phyloP scores from a whole-genome alignment of 2,113 vertebrate genomes.

The Mormyrus iriodes region DNA sequence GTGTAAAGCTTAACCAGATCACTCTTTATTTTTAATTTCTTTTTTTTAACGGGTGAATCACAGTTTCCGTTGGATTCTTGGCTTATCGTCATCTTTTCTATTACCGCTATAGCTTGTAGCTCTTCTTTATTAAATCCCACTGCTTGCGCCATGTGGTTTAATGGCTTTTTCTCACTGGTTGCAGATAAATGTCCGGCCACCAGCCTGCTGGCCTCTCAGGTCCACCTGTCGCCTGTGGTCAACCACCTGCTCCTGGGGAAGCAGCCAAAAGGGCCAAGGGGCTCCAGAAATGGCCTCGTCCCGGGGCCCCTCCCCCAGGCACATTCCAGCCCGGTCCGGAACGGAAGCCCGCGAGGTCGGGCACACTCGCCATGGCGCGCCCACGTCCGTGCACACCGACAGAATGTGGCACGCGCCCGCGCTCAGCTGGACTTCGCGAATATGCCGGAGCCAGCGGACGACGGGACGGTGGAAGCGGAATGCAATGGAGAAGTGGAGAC shows the following conservation, averaged over 20 bases:
- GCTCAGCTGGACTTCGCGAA: slow-evolving; percentile 75
- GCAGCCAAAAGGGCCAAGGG: slow-evolving; percentile 61
- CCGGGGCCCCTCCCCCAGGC: slow-evolving; percentile 55
- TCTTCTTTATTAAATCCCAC: background rate
- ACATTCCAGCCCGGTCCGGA: slow-evolving; percentile 34
- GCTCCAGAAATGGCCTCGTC: slow-evolving; percentile 61
- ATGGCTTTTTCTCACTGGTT: slow-evolving; percentile 39
- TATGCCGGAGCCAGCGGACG: slow-evolving; percentile 56
- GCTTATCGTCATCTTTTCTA: background rate
- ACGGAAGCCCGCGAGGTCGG: slow-evolving; percentile 59
- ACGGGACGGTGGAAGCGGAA: slow-evolving; percentile 38
- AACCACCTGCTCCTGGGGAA: slow-evolving; percentile 95
- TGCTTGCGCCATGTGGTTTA: background rate
- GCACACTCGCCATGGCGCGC: slow-evolving; percentile 82
- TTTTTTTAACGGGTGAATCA: background rate
- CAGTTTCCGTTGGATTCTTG: background rate
- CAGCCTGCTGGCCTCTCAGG: slow-evolving; percentile 82
- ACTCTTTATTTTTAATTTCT: background rate
- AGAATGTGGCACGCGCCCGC: slow-evolving; percentile 70
- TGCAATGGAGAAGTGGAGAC: slow-evolving; percentile 8
- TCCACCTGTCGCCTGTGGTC: slow-evolving; percentile 81
- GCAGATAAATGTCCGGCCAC: slow-evolving; percentile 88
- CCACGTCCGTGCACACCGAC: slow-evolving; percentile 81
- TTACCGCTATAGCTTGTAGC: background rate
- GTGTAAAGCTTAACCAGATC: background rate